Percentiles rank a stretch among this genome's conserved stretches.
Conservation (phyloP, 1,140 invertebrate species). For the Solenopsis invicta region DNA sequence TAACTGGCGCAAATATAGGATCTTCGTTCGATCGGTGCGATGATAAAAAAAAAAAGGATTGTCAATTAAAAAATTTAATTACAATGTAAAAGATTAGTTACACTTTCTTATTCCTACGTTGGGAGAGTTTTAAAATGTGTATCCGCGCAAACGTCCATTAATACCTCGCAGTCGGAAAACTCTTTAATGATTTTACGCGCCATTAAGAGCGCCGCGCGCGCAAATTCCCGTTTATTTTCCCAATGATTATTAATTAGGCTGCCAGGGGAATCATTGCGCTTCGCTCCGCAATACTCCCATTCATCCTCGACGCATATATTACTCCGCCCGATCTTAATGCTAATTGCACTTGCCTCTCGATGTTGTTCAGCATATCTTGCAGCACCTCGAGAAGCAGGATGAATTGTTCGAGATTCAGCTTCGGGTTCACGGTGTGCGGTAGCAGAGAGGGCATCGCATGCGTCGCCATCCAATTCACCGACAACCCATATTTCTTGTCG, state of each 20-base stretch:
- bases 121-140: neutral
- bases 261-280: neutral
- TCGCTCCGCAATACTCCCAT: neutral
- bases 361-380: conserved; percentile 97
- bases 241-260: conserved; percentile 9
- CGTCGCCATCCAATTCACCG: conserved; percentile 96
- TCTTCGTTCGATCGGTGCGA: neutral
- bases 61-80: neutral
- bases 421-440: conserved; percentile 97
- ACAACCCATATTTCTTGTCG: conserved; percentile 97
- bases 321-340: neutral
- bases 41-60: neutral
- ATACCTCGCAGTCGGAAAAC: neutral
- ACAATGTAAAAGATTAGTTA: neutral
- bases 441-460: conserved; percentile 97
- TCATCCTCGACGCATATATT: neutral
- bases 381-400: conserved; percentile 94
- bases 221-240: neutral
- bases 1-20: neutral
- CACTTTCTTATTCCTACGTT: neutral
- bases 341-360: conserved; percentile 90
- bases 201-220: neutral
- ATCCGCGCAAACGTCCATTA: neutral
- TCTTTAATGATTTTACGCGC: conserved; percentile 7
- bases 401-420: conserved; percentile 96